Conservation (phyloP, 2,113 vertebrate species). For the Ardeotis arabs region DNA sequence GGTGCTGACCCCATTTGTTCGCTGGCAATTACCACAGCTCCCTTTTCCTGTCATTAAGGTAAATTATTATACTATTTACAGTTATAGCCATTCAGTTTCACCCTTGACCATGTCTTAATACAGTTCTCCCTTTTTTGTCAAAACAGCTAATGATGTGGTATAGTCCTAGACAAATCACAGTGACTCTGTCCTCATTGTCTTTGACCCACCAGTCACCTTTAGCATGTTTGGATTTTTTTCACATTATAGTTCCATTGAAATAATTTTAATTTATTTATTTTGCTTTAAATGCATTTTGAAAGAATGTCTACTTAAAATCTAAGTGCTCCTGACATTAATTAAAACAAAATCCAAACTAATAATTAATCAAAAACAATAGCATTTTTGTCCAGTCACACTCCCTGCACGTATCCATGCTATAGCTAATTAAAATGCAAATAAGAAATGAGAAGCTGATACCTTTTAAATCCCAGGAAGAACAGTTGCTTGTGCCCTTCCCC, state of each 20-base stretch:
- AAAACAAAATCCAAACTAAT: neutral
- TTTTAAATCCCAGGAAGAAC: neutral
- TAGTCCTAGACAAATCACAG: neutral
- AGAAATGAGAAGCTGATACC: neutral
- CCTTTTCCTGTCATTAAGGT: neutral
- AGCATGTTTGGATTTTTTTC: neutral
- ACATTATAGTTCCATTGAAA: neutral
- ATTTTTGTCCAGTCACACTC: neutral
- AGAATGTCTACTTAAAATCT: neutral
- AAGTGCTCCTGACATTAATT: neutral
- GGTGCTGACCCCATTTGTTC: neutral
- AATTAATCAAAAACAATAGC: neutral
- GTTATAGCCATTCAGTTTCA: neutral
- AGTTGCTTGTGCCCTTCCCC: neutral
- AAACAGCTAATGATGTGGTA: neutral
- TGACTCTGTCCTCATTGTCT: neutral
- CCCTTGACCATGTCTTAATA: neutral
- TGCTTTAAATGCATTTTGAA: neutral
- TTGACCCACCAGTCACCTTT: neutral
- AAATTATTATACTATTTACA: neutral
- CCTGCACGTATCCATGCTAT: neutral
- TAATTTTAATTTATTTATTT: neutral
- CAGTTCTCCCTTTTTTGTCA: neutral
- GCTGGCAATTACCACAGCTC: neutral
- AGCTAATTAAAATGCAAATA: neutral